Conservation (phyloP, 2,797 vertebrate species). For the Scarus forsteni region DNA sequence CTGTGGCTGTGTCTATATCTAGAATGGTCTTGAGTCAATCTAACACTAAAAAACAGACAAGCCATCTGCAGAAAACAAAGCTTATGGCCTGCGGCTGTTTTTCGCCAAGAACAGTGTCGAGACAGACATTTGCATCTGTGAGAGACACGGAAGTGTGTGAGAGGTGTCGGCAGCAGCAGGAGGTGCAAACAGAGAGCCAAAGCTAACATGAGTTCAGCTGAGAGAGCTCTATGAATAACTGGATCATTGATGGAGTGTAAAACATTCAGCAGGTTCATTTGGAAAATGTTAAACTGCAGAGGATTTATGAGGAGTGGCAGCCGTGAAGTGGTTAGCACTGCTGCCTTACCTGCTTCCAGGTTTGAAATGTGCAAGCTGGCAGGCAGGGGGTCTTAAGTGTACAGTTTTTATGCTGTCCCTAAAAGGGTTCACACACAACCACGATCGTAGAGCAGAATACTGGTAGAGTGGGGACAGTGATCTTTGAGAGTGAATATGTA, state of each 20-base stretch:
- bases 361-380: not conserved
- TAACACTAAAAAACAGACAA: conserved; percentile 51
- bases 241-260: conserved; percentile 30
- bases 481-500: too few species aligned
- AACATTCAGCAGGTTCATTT: conserved; percentile 41
- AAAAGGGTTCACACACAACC: too few species aligned
- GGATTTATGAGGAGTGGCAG: conserved; percentile 21
- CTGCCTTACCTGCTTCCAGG: not conserved
- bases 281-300: conserved; percentile 31
- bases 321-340: not conserved
- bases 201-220: conserved; percentile 40
- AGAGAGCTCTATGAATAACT: conserved; percentile 38
- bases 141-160: conserved; percentile 62
- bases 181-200: conserved; percentile 58
- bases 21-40: conserved; percentile 56
- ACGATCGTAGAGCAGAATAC: not conserved
- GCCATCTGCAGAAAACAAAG: conserved; percentile 59
- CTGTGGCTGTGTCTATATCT: conserved; percentile 33
- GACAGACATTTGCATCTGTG: conserved; percentile 77
- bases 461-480: too few species aligned
- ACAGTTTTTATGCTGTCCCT: not conserved
- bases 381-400: not conserved
- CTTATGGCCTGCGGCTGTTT: conserved; percentile 63
- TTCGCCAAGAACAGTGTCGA: conserved; percentile 61
- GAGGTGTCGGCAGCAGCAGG: conserved; percentile 54